Evolutionary conservation across 2,113 vertebrate genomes (phyloP).

Genomic region (Ciconia maguari): DNA sequence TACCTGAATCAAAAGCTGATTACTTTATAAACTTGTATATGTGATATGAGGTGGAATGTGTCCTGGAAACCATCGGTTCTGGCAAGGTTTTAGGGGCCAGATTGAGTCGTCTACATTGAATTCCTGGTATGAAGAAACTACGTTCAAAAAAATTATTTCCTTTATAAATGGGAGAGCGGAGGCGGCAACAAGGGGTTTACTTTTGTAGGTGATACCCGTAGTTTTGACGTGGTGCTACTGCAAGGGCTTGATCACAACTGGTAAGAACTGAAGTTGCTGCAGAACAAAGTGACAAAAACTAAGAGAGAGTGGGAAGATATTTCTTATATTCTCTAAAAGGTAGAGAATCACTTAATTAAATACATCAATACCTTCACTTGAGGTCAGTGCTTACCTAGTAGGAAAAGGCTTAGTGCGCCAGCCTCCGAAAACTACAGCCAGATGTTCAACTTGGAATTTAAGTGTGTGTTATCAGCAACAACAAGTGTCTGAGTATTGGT

Average conservation of each 20-base stretch:
- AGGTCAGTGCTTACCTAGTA: background rate
- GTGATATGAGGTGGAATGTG: background rate
- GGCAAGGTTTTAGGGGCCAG: background rate
- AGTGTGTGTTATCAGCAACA: background rate
- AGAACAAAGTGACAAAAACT: background rate
- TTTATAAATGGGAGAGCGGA: background rate
- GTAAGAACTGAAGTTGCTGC: background rate
- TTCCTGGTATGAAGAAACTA: background rate
- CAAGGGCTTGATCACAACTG: background rate
- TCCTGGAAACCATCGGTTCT: background rate
- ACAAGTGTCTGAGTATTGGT: background rate
- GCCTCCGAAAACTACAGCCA: background rate
- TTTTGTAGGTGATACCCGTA: background rate
- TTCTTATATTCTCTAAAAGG: background rate
- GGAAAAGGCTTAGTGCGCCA: background rate
- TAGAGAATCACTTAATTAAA: background rate
- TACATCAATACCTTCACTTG: background rate
- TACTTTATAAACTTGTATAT: background rate
- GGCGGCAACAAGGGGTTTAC: fast-evolving
- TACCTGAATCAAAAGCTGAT: background rate
- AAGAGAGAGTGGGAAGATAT: background rate
- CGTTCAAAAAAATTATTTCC: background rate
- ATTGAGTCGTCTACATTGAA: background rate
- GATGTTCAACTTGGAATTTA: background rate
- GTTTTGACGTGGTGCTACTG: background rate